These are phyloP conservation scores for Callosobruchus maculatus DNA, from an alignment of 2,888 invertebrate genomes.

Conservation along the genomic window DNA sequence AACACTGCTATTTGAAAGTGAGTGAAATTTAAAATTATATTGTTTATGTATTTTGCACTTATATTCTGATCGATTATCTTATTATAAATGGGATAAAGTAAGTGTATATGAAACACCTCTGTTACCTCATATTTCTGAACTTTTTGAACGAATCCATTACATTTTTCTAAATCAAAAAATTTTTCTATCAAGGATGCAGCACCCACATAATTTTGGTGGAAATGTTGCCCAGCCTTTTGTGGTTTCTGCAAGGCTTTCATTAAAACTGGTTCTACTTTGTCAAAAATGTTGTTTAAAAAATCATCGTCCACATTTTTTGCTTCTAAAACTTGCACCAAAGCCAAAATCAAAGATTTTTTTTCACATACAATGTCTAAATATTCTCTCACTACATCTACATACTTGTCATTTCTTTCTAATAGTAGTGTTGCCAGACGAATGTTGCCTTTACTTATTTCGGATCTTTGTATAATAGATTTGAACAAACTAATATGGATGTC, in stretches of 20 bases:
- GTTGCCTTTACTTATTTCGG: conserved; percentile 56
- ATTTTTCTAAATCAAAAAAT: conserved; percentile 58
- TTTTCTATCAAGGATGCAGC: conserved; percentile 58
- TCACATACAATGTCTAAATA: conserved; percentile 52
- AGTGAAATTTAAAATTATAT: conserved; percentile 56
- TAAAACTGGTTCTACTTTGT: conserved; percentile 61
- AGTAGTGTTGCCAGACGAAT: conserved; percentile 57
- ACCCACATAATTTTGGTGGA: conserved; percentile 58
- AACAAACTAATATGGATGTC: conserved; percentile 55
- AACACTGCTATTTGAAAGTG: conserved; percentile 53
- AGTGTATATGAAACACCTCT: conserved; percentile 57
- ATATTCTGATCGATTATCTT: conserved; percentile 48
- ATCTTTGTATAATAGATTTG: conserved; percentile 52
- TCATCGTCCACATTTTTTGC: conserved; percentile 50
- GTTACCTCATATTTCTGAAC: conserved; percentile 60
- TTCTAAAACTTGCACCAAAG: conserved; percentile 55
- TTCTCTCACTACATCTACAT: conserved; percentile 51
- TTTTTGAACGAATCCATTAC: conserved; percentile 56
- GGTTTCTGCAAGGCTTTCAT: conserved; percentile 64
- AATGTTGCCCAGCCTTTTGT: conserved; percentile 65
- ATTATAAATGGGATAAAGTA: conserved; percentile 55
- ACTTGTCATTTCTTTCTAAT: conserved; percentile 53
- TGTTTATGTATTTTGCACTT: conserved; percentile 50
- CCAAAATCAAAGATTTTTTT: conserved; percentile 62
- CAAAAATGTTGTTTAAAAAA: conserved; percentile 55